Conservation (phyloP, 2,113 vertebrate species). For the Mellivora capensis region DNA sequence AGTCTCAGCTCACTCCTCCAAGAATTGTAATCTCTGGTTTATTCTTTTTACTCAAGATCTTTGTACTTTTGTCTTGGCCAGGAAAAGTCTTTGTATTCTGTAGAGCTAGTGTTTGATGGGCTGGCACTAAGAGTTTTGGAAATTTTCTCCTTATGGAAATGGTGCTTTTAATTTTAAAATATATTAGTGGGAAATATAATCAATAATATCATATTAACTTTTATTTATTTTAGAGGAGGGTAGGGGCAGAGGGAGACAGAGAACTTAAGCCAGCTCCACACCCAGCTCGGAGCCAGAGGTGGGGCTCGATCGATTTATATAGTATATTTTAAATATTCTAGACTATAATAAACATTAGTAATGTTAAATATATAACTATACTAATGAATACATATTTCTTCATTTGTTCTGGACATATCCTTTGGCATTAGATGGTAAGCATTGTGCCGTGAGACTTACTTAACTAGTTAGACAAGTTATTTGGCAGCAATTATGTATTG, state of each 20-base stretch:
- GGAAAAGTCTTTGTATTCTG: background rate
- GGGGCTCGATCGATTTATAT: background rate
- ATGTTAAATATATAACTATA: background rate
- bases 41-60: background rate
- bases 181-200: background rate
- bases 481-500: background rate
- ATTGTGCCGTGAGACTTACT: background rate
- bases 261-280: no score
- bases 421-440: background rate
- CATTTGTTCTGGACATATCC: background rate
- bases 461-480: slow-evolving; percentile 4
- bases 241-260: background rate
- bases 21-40: background rate
- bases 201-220: background rate
- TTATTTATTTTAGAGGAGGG: background rate
- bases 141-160: slow-evolving; percentile 30
- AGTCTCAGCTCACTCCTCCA: background rate
- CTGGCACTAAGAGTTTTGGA: background rate
- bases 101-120: background rate
- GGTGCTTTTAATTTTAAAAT: slow-evolving; percentile 26
- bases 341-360: background rate
- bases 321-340: background rate
- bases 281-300: background rate
- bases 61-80: background rate
- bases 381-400: background rate